These are phyloP conservation scores for Pocota personata DNA, from an alignment of 2,888 invertebrate genomes.

Conservation along the genomic window DNA sequence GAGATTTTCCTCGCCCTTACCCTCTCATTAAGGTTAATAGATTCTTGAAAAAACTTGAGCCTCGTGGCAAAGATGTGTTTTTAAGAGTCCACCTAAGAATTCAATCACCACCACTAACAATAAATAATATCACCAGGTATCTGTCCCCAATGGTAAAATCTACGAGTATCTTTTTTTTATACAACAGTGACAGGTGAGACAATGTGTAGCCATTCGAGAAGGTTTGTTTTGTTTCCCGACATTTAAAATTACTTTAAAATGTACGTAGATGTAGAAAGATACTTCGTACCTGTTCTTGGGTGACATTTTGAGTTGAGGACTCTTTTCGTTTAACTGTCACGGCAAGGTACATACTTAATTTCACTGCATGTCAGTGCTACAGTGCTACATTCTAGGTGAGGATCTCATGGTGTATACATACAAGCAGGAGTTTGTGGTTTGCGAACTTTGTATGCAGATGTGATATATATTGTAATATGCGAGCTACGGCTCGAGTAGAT, in stretches of 20 bases:
- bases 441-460: background rate
- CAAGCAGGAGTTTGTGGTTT: background rate
- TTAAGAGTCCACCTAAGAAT: slow-evolving; percentile 63
- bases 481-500: too few species aligned
- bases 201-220: slow-evolving; percentile 21
- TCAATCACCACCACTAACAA: slow-evolving; percentile 58
- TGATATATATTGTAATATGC: too few species aligned
- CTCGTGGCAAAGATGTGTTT: slow-evolving; percentile 62
- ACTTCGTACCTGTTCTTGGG: slow-evolving; percentile 17
- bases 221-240: slow-evolving; percentile 30
- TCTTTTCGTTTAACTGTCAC: slow-evolving; percentile 44
- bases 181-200: slow-evolving; percentile 44
- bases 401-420: background rate
- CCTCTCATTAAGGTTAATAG: slow-evolving; percentile 68
- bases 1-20: slow-evolving; percentile 29
- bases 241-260: slow-evolving; percentile 44
- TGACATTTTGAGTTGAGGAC: slow-evolving; percentile 55
- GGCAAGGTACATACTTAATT: slow-evolving; percentile 46
- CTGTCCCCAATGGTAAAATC: background rate
- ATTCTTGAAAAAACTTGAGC: slow-evolving; percentile 56
- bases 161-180: background rate
- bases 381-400: slow-evolving; percentile 2
- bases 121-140: slow-evolving; percentile 39
- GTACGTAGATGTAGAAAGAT: background rate
- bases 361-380: slow-evolving; percentile 42